Evolutionary conservation across 2,797 vertebrate species (phyloP).

Genomic region (Galagoides demidoff): DNA sequence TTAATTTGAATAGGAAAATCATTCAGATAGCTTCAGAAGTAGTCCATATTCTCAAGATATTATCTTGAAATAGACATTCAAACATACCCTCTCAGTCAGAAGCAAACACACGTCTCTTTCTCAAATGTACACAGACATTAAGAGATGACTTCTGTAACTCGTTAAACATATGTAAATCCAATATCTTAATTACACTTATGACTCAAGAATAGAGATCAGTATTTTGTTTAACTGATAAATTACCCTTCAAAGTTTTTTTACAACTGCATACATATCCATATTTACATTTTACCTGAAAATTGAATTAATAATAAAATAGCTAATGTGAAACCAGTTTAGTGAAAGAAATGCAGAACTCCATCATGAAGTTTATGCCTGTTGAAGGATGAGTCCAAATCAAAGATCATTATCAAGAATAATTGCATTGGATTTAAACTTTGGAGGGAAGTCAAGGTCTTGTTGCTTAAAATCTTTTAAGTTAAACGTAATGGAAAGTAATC

Average conservation of each 20-base stretch:
- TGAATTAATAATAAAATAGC: slow-evolving; percentile 50
- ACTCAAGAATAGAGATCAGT: background rate
- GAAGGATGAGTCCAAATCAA: background rate
- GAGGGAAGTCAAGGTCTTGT: background rate
- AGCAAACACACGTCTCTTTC: background rate
- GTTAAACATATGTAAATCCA: background rate
- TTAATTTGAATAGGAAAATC: slow-evolving; percentile 43
- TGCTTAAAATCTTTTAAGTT: slow-evolving; percentile 49
- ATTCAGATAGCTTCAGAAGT: slow-evolving; percentile 6
- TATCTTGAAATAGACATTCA: background rate
- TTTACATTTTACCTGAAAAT: slow-evolving; percentile 46
- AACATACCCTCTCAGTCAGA: background rate
- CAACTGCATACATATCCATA: slow-evolving; percentile 59
- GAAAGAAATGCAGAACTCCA: slow-evolving; percentile 26
- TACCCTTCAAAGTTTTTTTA: background rate
- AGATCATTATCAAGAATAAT: background rate
- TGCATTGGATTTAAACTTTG: background rate
- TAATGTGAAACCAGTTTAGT: background rate
- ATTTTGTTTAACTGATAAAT: slow-evolving; percentile 15
- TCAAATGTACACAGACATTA: background rate
- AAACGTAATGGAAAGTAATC: slow-evolving; percentile 52
- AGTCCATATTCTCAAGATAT: slow-evolving; percentile 1
- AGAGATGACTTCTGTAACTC: background rate
- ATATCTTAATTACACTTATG: background rate
- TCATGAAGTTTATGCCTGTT: background rate